Conservation (phyloP, 2,888 invertebrate species). For the Cataglyphis albicans region DNA sequence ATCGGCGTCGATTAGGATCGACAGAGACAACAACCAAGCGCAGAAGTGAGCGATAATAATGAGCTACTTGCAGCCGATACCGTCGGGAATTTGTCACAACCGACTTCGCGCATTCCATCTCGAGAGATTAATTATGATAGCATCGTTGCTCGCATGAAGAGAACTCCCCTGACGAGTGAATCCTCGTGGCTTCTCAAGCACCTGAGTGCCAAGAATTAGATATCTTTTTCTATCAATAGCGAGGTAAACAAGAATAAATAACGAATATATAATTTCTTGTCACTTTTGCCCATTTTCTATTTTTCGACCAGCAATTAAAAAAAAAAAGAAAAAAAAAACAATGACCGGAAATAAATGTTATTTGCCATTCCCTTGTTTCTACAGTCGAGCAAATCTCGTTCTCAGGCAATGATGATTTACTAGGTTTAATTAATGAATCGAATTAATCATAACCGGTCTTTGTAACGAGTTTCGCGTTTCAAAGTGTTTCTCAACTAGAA, state of each 20-base stretch:
- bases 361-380: constrained; percentile 11
- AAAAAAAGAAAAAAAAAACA: not conserved
- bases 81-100: constrained; percentile 53
- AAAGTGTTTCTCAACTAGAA: constrained; percentile 38
- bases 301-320: not conserved
- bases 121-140: constrained; percentile 49
- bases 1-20: constrained; percentile 66
- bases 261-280: constrained; percentile 1
- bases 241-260: constrained; percentile 15
- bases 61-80: constrained; percentile 50
- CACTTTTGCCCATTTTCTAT: not conserved
- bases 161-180: constrained; percentile 15
- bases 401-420: not conserved
- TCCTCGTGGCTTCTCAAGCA: not conserved
- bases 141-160: constrained; percentile 16
- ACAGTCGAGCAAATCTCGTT: not conserved
- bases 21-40: constrained; percentile 58
- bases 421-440: constrained; percentile 36
- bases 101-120: constrained; percentile 40
- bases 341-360: not conserved
- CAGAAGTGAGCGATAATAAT: constrained; percentile 50
- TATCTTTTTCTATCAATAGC: not conserved
- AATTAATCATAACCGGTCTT: constrained; percentile 63
- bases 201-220: not conserved
- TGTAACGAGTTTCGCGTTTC: constrained; percentile 58